Percentiles rank a stretch among this genome's conserved stretches.
These are phyloP conservation scores for Apogon hyalosoma DNA, from an alignment of 2,797 vertebrate genomes.

Conservation along the genomic window DNA sequence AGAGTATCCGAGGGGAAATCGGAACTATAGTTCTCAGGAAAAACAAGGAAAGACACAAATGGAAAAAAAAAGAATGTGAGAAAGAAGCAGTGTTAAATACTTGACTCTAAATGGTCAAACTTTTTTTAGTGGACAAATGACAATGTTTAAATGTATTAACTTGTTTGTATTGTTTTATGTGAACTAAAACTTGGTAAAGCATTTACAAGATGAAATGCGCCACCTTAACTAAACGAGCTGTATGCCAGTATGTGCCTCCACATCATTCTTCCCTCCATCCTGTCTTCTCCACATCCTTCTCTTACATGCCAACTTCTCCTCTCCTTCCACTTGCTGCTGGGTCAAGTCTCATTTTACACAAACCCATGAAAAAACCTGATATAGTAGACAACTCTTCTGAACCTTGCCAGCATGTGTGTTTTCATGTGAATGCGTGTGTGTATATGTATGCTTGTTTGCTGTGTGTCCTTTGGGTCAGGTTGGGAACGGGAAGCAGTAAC, in stretches of 20 bases:
- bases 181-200: too few species aligned
- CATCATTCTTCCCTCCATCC: not conserved
- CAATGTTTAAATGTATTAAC: too few species aligned
- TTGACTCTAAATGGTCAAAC: too few species aligned
- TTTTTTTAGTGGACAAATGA: too few species aligned
- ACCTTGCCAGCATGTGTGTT: slow-evolving; percentile 1
- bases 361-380: slow-evolving; percentile 28
- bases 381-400: slow-evolving; percentile 32
- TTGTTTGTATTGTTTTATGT: too few species aligned
- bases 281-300: not conserved
- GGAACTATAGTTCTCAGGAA: not conserved
- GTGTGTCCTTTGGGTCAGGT: slow-evolving; percentile 45
- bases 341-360: slow-evolving; percentile 34
- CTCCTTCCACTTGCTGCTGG: slow-evolving; percentile 1
- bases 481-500: slow-evolving; percentile 42
- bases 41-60: not conserved
- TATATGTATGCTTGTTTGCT: not conserved
- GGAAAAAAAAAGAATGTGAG: not conserved
- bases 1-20: not conserved
- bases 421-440: slow-evolving; percentile 7
- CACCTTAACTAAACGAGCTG: not conserved
- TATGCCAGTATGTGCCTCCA: not conserved
- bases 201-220: slow-evolving; percentile 1
- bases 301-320: not conserved
- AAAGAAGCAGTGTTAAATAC: not conserved